A percentile compares a stretch with the other conserved stretches of the same genome.
Evolutionary conservation across 1,140 invertebrate genomes (phyloP).

Genomic region (Aphidius ervi): DNA sequence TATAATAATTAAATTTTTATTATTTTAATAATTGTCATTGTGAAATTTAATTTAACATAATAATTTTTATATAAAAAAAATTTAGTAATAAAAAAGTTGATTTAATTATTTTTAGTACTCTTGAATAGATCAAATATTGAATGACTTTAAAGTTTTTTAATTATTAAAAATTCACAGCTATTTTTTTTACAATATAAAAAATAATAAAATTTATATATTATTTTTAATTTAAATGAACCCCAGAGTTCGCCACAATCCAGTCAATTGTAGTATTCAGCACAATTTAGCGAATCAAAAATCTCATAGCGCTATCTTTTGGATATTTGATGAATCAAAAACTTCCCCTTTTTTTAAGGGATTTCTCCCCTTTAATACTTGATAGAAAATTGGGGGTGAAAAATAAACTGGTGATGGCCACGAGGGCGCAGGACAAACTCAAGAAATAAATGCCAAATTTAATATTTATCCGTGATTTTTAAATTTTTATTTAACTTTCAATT

Average conservation of each 20-base stretch:
- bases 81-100: no score
- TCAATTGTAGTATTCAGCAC: slow-evolving; percentile 40
- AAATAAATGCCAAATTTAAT: slow-evolving; percentile 8
- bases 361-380: no score
- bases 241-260: slow-evolving; percentile 44
- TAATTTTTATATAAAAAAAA: no score
- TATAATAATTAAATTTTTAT: no score
- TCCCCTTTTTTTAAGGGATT: background rate
- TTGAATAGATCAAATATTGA: no score
- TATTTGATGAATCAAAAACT: slow-evolving; percentile 11
- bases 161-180: no score
- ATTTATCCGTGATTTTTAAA: slow-evolving; percentile 6
- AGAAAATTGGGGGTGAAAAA: slow-evolving; percentile 6
- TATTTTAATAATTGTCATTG: no score
- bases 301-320: slow-evolving; percentile 20
- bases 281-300: background rate
- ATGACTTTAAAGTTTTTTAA: no score
- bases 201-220: slow-evolving; percentile 12
- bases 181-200: no score
- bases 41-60: no score
- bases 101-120: no score
- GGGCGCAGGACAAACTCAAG: slow-evolving; percentile 23
- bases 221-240: slow-evolving; percentile 20
- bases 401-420: slow-evolving; percentile 12
- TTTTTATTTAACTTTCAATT: background rate